These are phyloP conservation scores for Irena cyanogastra DNA, from an alignment of 2,113 vertebrate genomes.

Conservation along the genomic window DNA sequence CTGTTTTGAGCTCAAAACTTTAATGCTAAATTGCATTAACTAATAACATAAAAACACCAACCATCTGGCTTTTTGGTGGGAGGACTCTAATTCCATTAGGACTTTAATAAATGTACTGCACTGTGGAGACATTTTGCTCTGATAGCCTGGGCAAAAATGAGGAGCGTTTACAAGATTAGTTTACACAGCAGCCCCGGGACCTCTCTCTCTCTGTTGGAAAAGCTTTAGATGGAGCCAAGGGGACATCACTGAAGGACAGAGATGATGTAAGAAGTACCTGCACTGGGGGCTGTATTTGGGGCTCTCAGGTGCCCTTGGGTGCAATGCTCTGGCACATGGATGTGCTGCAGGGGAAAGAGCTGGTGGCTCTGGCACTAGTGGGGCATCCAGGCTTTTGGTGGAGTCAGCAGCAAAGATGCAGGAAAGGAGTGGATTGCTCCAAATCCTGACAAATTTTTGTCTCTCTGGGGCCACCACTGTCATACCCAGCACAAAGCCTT, in stretches of 20 bases:
- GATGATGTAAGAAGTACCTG: background rate
- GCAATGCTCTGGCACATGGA: background rate
- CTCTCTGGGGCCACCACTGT: background rate
- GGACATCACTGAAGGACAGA: constrained; percentile 48
- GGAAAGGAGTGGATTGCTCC: background rate
- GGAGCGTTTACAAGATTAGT: constrained; percentile 58
- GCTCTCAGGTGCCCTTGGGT: background rate
- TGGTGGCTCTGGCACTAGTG: background rate
- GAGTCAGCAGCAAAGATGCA: background rate
- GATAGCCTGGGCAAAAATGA: constrained; percentile 64
- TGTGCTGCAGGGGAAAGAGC: background rate
- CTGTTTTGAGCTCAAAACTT: constrained; percentile 32
- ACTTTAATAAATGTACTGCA: constrained; percentile 73
- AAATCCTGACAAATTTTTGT: background rate
- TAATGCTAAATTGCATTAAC: constrained; percentile 38
- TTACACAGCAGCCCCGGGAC: background rate
- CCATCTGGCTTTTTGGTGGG: constrained; percentile 65
- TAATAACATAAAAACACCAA: constrained; percentile 51
- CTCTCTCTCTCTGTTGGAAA: constrained; percentile 5
- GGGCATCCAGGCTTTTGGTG: background rate
- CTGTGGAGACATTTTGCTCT: constrained; percentile 65
- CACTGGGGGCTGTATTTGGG: background rate
- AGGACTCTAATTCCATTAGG: constrained; percentile 74
- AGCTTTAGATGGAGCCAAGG: constrained; percentile 16
- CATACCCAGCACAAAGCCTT: background rate